Evolutionary conservation across 2,797 vertebrate genomes (phyloP), one percentile per base, ranked within the genome.

Genomic region (Spheniscus humboldti): DNA sequence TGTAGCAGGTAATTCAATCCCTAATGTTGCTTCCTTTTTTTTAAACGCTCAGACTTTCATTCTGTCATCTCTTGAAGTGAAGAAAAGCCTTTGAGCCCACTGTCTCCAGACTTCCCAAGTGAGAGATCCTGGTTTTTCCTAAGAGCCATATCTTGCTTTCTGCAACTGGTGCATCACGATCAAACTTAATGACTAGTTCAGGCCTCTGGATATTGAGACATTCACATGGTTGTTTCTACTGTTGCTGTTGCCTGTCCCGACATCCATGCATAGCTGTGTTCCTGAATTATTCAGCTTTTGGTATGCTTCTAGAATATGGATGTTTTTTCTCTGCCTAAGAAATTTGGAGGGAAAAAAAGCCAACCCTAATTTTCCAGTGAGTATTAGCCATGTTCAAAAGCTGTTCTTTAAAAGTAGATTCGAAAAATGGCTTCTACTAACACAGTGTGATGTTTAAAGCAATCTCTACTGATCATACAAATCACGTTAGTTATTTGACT

Each of bases 401-500:
- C 39, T 85, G 59, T 69, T 88, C 48, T 95, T 90, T 52, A 91
- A 81, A 75, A 71, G 67, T 23, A 64, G 59, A 52, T 63, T 74
- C 79, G 39, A 88, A 67, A 94, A 95, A 37, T 63, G 41, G 31
- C 48, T 81, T 63, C 62, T 88, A 4, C 67, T 82, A 85, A 63
- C 76, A 19, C 45, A 45, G 28, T 25, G 31, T 48, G 77, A 69
- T 93, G 53, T 87, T 96, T 92, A 92, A 82, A 95, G 90, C 94
- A 79, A 71, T 90, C 69, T 94, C 72, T 72, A 25, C 80, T 82
- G 90, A 92, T 87, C 91, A 55, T 80, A 94, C 87, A 77, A 88
- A 92, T 96, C 87, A 92, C 4, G 9, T 87, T 94, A 80, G 78
- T 88, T 88, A 87, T 88, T 89, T 86, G 87, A 28, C 76, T 77